Conservation (phyloP, 1,140 invertebrate species). For the Schlechtendalia chinensis region DNA sequence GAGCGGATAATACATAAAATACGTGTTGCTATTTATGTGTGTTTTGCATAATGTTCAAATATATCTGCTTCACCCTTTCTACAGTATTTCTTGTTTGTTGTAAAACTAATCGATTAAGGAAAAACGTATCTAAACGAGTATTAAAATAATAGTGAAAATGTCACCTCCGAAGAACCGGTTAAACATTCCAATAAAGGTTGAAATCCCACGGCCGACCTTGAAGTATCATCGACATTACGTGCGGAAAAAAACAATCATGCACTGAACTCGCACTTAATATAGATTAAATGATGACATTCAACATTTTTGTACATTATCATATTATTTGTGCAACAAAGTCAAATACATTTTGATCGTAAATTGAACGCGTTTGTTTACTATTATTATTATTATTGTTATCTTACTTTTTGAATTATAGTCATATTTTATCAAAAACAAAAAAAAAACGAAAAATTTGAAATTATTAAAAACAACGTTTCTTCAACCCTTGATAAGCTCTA, state of each 20-base stretch:
- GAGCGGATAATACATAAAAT: background rate
- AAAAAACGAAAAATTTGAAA: too few species aligned
- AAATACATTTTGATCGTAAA: background rate
- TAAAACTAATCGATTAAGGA: slow-evolving; percentile 44
- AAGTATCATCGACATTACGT: background rate
- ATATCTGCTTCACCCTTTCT: slow-evolving; percentile 12
- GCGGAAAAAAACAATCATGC: slow-evolving; percentile 37
- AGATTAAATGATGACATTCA: background rate
- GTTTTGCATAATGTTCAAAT: slow-evolving; percentile 21
- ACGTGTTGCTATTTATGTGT: background rate
- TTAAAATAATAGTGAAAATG: slow-evolving; percentile 47
- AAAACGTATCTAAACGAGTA: slow-evolving; percentile 13
- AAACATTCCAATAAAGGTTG: slow-evolving; percentile 49
- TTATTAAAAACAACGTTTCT: too few species aligned
- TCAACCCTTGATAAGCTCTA: background rate
- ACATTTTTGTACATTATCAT: background rate
- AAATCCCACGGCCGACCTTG: slow-evolving; percentile 38
- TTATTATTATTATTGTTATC: too few species aligned
- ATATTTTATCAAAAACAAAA: too few species aligned
- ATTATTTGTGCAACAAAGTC: background rate
- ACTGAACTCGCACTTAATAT: background rate
- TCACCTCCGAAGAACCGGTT: slow-evolving; percentile 48
- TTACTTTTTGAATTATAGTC: too few species aligned
- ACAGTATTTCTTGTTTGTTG: slow-evolving; percentile 15
- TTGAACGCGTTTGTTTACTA: background rate